These are phyloP conservation scores for Sebastiscus albofasciatus DNA, from an alignment of 2,797 vertebrate genomes.

Conservation along the genomic window DNA sequence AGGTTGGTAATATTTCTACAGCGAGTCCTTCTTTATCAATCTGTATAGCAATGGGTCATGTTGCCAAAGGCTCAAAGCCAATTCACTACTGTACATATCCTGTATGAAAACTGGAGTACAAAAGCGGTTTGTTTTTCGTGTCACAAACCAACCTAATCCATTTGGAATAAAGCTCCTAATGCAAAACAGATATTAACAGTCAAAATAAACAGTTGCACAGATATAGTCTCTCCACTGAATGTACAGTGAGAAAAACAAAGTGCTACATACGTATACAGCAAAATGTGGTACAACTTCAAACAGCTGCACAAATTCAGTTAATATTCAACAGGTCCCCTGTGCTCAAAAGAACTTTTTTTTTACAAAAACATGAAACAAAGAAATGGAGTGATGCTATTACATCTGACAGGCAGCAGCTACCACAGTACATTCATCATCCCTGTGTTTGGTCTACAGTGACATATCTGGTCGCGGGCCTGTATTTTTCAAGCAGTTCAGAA, in stretches of 20 bases:
- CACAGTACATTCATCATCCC: slow-evolving; percentile 48
- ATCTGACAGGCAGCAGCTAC: slow-evolving; percentile 34
- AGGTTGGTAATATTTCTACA: neutral
- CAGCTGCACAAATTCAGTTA: slow-evolving; percentile 1
- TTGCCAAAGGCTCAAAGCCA: neutral
- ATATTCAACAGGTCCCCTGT: slow-evolving; percentile 4
- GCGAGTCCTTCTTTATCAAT: neutral
- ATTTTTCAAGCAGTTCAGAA: slow-evolving; percentile 37
- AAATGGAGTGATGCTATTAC: neutral
- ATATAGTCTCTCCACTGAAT: neutral
- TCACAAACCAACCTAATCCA: neutral
- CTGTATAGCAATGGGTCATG: neutral
- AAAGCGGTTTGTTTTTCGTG: neutral
- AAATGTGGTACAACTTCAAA: slow-evolving; percentile 2
- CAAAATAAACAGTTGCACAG: neutral
- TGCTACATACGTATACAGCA: slow-evolving; percentile 14
- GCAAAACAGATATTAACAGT: neutral
- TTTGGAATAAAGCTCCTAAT: neutral
- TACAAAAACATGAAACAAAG: neutral
- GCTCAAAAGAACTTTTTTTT: neutral
- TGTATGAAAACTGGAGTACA: neutral
- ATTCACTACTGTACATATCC: neutral
- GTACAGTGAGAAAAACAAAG: slow-evolving; percentile 8
- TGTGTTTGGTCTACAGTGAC: slow-evolving; percentile 1
- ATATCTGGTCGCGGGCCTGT: neutral